phyloP scores from a whole-genome alignment of 2,797 vertebrate species.

The Hippopotamyrus pictus region DNA sequence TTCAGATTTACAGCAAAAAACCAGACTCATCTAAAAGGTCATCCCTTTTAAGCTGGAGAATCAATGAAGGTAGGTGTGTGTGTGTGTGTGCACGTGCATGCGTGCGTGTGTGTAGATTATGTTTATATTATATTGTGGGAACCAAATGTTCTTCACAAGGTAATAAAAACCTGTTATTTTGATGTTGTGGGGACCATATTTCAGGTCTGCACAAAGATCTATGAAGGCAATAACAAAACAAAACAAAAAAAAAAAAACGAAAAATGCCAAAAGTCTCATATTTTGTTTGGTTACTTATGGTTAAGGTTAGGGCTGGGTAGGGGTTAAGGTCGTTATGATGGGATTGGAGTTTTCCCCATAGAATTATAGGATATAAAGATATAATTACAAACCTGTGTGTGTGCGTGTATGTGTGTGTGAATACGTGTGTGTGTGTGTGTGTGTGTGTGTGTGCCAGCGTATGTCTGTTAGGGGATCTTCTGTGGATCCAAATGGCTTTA shows the following conservation, averaged over 20 bases:
- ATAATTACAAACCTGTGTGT: not conserved
- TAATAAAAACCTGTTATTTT: not conserved
- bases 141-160: not conserved
- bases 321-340: not conserved
- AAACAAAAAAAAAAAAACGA: no score
- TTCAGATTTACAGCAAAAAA: conserved; percentile 84
- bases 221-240: not conserved
- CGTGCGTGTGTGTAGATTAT: not conserved
- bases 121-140: not conserved
- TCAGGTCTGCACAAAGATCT: not conserved
- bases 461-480: not conserved
- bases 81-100: not conserved
- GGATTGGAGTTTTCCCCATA: not conserved
- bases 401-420: no score
- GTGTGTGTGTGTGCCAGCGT: not conserved
- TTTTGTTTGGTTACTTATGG: not conserved
- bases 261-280: not conserved
- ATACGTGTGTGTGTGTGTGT: not conserved
- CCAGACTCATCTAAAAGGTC: conserved; percentile 76
- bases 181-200: not conserved
- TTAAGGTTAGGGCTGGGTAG: not conserved
- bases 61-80: conserved; percentile 57
- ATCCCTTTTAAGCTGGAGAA: conserved; percentile 84
- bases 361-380: not conserved
- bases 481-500: not conserved